Evolutionary conservation across 1,140 invertebrate genomes (phyloP).

Genomic region (Protaetia brevitarsis): DNA sequence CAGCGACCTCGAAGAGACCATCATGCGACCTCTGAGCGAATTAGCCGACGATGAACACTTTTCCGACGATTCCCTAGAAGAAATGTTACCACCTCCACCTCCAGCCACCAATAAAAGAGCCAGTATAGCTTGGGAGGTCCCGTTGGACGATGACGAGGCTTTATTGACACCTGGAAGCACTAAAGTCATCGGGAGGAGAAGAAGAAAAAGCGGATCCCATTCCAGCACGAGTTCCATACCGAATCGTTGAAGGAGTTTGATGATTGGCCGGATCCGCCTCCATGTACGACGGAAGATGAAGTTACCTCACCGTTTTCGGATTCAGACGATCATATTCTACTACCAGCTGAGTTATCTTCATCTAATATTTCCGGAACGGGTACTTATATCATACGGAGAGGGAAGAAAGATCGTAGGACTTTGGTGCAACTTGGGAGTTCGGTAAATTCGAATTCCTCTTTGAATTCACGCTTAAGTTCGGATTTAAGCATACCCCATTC

Average conservation of each 20-base stretch:
- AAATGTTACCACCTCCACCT: constrained; percentile 61
- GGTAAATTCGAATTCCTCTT: constrained; percentile 53
- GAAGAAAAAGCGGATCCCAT: constrained; percentile 58
- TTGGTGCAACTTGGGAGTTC: constrained; percentile 44
- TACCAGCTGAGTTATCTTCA: constrained; percentile 48
- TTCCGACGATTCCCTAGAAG: constrained; percentile 79
- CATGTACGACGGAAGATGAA: constrained; percentile 64
- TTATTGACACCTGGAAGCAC: constrained; percentile 69
- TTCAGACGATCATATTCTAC: constrained; percentile 55
- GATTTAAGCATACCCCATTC: constrained; percentile 58
- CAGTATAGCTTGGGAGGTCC: constrained; percentile 80
- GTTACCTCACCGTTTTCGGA: constrained; percentile 66
- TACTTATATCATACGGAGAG: constrained; percentile 72
- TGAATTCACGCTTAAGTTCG: constrained; percentile 58
- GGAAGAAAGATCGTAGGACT: constrained; percentile 56
- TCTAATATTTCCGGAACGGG: constrained; percentile 61
- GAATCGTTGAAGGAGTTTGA: constrained; percentile 57
- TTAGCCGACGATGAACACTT: constrained; percentile 69
- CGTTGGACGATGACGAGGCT: constrained; percentile 64
- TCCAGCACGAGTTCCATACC: constrained; percentile 61
- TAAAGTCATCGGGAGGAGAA: constrained; percentile 63
- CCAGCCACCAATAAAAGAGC: constrained; percentile 64
- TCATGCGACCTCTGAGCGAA: constrained; percentile 39
- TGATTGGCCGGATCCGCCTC: constrained; percentile 65
- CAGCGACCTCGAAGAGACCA: constrained; percentile 38